Evolutionary conservation across 2,113 vertebrate species (phyloP).

Genomic region (Terrapene triunguis): DNA sequence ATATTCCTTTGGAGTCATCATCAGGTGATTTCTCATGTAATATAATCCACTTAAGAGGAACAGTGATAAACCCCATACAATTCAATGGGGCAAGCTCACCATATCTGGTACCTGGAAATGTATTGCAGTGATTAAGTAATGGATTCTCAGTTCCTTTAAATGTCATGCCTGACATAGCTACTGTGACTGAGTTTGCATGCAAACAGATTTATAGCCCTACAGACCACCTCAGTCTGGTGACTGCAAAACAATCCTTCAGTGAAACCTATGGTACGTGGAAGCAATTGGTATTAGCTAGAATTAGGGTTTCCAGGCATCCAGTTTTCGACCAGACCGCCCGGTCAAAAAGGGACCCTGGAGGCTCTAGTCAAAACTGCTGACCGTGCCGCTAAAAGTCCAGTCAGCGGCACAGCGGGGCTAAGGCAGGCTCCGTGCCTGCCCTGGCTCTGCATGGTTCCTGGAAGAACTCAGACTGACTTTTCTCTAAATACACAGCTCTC

Average conservation of each 20-base stretch:
- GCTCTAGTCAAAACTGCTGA: too few relatives aligned
- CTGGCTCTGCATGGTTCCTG: too few relatives aligned
- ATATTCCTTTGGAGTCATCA: neutral
- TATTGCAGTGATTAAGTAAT: neutral
- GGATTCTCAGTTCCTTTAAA: neutral
- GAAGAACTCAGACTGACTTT: too few relatives aligned
- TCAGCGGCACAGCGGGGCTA: too few relatives aligned
- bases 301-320: too few relatives aligned
- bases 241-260: accelerated
- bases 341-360: too few relatives aligned
- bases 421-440: too few relatives aligned
- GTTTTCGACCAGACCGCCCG: too few relatives aligned
- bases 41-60: too few relatives aligned
- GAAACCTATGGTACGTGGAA: accelerated
- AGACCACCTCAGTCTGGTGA: neutral
- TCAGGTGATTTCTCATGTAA: neutral
- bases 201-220: accelerated
- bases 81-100: neutral
- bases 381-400: too few relatives aligned
- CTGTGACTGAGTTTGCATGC: accelerated
- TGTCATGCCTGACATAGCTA: accelerated
- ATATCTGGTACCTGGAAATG: neutral
- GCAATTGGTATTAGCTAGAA: neutral
- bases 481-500: neutral
- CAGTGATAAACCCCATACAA: neutral